Evolutionary conservation across 2,113 vertebrate genomes (phyloP), one percentile per base, ranked within the genome.

Genomic region (Xyrauchen texanus): DNA sequence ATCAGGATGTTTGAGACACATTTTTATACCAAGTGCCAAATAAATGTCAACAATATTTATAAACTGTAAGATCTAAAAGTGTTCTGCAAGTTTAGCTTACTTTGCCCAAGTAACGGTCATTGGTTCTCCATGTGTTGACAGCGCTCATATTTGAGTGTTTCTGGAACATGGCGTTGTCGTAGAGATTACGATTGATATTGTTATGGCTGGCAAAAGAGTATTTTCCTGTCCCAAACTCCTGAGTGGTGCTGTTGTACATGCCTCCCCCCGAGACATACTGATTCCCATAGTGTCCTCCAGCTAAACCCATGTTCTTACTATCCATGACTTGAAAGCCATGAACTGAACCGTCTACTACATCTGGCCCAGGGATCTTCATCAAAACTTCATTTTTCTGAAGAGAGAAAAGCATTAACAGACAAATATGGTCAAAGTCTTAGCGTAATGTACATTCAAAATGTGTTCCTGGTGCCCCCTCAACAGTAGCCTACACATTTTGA

Each of bases 111-210:
- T 79, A 85, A 5, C 62, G 58, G 2, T 62, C 77, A 11, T 87
- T 89, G 34, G 79, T 86, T 67, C 60, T 80, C 87, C 87, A 89
- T 8, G 71, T 84, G 63, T 87, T 72, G 16, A 82, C 2, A 13
- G 74, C 44, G 11, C 34, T 49, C 3, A 55, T 70, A 9, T 76
- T 64, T 0, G 73, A 52, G n/a, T 80, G 53, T 42, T 82, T 77
- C 5, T 77, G 21, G 4, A 64, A n/a, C 8, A 16, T 8, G 11
- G 68, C 12, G 47, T 80, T 83, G 1, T 63, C 47, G 12, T 86
- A 73, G 34, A 63, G 11, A 57, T n/a, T n/a, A n/a, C n/a, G n/a
- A n/a, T 44, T 72, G 13, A 52, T 77, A 55, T 74, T 65, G 7
- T 72, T 81, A 8, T 52, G 70, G 13, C 83, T 83, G 3, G 83